Evolutionary conservation across 2,797 vertebrate genomes (phyloP).

Genomic region (Oryzias sinensis): DNA sequence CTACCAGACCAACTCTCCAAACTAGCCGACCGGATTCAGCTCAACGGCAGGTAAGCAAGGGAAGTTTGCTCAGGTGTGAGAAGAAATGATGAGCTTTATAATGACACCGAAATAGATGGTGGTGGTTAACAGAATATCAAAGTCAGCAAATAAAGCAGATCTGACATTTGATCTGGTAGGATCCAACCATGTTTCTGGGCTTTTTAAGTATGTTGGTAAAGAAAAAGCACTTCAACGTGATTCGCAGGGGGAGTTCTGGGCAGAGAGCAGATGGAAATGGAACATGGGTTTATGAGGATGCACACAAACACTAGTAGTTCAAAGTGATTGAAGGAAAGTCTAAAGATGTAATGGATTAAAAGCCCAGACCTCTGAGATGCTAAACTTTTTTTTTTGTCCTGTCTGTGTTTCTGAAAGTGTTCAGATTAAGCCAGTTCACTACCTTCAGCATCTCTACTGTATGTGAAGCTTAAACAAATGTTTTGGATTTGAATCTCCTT

Average conservation of each 20-base stretch:
- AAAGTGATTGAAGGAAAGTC: background rate
- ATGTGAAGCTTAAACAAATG: too few relatives aligned
- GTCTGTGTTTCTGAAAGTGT: too few relatives aligned
- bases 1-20: constrained; percentile 96
- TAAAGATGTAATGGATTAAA: too few relatives aligned
- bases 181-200: background rate
- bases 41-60: constrained; percentile 87
- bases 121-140: background rate
- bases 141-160: too few relatives aligned
- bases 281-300: constrained; percentile 12
- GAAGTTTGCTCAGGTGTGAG: too few relatives aligned
- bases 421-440: too few relatives aligned
- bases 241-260: constrained; percentile 12
- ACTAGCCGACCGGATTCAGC: constrained; percentile 94
- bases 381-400: too few relatives aligned
- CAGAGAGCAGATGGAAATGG: constrained; percentile 7
- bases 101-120: background rate
- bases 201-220: background rate
- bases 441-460: too few relatives aligned
- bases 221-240: constrained; percentile 10
- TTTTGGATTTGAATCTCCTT: too few relatives aligned
- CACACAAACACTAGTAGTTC: background rate
- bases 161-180: background rate
- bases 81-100: too few relatives aligned
- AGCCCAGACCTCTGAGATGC: too few relatives aligned